Evolutionary conservation across 2,888 invertebrate genomes (phyloP), one percentile per base, ranked within the genome.

Genomic region (Epinotia ramella): DNA sequence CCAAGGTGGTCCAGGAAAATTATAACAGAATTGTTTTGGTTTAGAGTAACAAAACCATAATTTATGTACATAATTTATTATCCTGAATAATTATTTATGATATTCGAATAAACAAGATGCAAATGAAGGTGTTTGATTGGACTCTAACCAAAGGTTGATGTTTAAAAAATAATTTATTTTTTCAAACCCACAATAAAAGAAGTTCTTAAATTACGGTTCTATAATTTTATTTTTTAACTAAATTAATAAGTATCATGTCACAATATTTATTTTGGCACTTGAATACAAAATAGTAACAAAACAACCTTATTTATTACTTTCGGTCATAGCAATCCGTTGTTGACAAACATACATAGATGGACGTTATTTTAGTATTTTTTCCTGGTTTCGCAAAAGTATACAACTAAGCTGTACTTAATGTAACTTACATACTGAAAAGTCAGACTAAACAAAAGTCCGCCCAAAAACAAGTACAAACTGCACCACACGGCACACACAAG

Each of bases 1-100:
- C 70, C 74, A 69, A 56, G 56, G 46, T 67, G 57, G 62, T 57
- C 60, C 65, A 70, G 70, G 53, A 70, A 65, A 65, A 65, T 66
- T 64, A 53, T 57, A 60, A 46, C 66, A 57, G 67, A 63, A 67
- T 67, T 62, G 56, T 46, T 76, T 67, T 76, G 33, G 53, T 46
- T 76, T 24, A 60, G 56, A 66, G 20, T 66, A 75, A 65, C 49
- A 63, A 57, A 46, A 69, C 65, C 44, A 62, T 67, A 53, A 76
- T 66, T 76, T 76, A 71, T 71, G 62, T 71, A 75, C 59, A 46
- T 66, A 76, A 72, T 57, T 66, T 59, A 59, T 72, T 44, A 46
- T 33, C 57, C 33, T 20, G 46, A 33, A 28, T 71, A 60, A 67
- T 63, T 64, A 69, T 69, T 69, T 63, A 12, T 64, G 69, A 69